Evolutionary conservation across 2,797 vertebrate genomes (phyloP), one percentile per base, ranked within the genome.

Genomic region (Cynodonichthys magdalenae): DNA sequence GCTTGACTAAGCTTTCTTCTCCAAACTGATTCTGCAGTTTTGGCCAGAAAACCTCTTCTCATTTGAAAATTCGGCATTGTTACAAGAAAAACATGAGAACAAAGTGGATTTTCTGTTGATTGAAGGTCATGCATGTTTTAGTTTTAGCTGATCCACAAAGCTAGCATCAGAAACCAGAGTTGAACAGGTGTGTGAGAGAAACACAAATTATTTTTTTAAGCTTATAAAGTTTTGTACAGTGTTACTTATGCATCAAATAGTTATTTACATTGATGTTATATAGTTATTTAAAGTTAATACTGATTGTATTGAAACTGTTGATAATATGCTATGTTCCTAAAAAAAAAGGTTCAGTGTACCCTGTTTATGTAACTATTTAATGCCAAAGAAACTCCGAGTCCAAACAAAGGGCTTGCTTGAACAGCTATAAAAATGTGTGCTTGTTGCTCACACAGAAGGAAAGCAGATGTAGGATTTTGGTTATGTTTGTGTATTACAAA

Each of bases 61-160:
- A 59, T 71, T 67, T 79, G 54, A 55, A 65, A n/a, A 63, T 50
- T 53, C 66, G 71, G 60, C 51, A 28, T 71, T 71, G 55, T 57
- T 34, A 2, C 72, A 75, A 70, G 65, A 67, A 36, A 36, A 71
- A 73, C 48, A 68, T 24, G 70, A 70, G 72, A 77, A 63, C 5
- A 54, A 59, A 41, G 56, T 53, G 49, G 48, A 61, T 66, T 69
- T 75, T 61, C 45, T 57, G 75, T 71, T 79, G 64, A 79, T 71
- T 76, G 55, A 75, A 76, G 70, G 68, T 75, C 75, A 47, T 65
- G 62, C 15, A 28, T 73, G 45, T 71, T 82, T 24, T 77, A 65
- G 66, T 65, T 73, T 17, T 20, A 15, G 61, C 62, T 74, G 44
- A 48, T 84, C 71, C 47, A 71, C 31, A 73, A 75, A 79, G 64